phyloP scores from a whole-genome alignment of 2,113 vertebrate genomes.

The Pelusios castaneus region DNA sequence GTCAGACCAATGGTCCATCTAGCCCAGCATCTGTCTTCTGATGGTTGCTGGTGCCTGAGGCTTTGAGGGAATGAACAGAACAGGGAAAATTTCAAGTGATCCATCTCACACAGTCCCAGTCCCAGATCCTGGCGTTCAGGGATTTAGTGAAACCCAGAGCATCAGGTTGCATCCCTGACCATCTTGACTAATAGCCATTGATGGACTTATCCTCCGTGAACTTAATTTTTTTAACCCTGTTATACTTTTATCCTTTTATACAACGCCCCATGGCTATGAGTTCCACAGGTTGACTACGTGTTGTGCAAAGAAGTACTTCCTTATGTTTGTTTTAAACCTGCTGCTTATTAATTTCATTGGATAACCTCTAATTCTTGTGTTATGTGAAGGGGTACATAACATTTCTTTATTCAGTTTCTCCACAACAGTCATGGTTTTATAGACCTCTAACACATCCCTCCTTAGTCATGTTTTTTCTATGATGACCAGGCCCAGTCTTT shows the following conservation, averaged over 20 bases:
- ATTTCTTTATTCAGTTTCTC: not conserved
- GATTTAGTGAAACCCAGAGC: not conserved
- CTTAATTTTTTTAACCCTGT: not conserved
- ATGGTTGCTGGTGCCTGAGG: not conserved
- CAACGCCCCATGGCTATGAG: not conserved
- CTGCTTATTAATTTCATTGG: not conserved
- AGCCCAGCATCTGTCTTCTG: not conserved
- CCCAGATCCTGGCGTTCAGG: not conserved
- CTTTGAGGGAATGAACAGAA: not conserved
- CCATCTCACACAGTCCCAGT: not conserved
- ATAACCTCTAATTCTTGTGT: not conserved
- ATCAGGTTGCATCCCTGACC: not conserved
- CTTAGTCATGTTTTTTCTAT: not conserved
- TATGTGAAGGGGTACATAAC: not conserved
- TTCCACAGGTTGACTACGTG: not conserved
- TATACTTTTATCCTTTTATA: not conserved
- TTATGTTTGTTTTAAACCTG: not conserved
- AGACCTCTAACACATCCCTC: not conserved
- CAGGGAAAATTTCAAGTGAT: not conserved
- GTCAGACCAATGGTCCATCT: not conserved
- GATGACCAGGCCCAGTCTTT: not conserved
- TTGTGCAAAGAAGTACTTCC: not conserved
- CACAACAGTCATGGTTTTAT: not conserved
- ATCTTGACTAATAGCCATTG: not conserved
- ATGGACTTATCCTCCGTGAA: not conserved